phyloP scores from a whole-genome alignment of 2,797 vertebrate species.

The Gymnopithys bicolor region DNA sequence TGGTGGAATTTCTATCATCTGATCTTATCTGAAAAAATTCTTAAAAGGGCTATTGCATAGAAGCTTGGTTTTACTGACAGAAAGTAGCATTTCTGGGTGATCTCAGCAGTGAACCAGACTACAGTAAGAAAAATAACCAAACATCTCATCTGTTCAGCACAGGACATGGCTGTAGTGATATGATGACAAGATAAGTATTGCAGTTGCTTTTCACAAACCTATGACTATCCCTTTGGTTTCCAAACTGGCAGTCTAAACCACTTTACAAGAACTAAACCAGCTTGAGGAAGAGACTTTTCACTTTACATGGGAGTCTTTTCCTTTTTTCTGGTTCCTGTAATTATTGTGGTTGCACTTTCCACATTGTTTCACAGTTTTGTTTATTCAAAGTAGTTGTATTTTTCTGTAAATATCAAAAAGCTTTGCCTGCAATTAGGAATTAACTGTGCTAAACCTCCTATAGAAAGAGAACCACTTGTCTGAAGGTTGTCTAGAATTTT shows the following conservation, averaged over 20 bases:
- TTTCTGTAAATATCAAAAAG: conserved; percentile 66
- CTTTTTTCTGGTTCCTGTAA: background rate
- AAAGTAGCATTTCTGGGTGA: background rate
- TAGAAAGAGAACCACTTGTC: background rate
- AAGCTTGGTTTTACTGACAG: background rate
- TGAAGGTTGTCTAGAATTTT: background rate
- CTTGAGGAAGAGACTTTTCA: background rate
- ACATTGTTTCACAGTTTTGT: conserved; percentile 29
- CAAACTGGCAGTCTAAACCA: background rate
- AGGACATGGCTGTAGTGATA: background rate
- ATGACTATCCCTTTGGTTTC: background rate
- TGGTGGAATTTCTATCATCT: background rate
- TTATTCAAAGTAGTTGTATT: conserved; percentile 34
- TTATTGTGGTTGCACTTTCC: background rate
- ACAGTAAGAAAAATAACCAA: background rate
- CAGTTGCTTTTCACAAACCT: background rate
- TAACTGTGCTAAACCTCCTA: conserved; percentile 2
- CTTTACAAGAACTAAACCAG: background rate
- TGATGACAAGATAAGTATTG: background rate
- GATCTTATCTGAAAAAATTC: background rate
- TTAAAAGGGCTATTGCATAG: background rate
- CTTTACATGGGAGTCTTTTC: conserved; percentile 8
- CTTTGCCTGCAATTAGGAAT: conserved; percentile 2
- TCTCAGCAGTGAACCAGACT: background rate
- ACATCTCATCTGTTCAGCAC: background rate